phyloP scores from a whole-genome alignment of 2,888 invertebrate genomes.

The Drosophila testacea region DNA sequence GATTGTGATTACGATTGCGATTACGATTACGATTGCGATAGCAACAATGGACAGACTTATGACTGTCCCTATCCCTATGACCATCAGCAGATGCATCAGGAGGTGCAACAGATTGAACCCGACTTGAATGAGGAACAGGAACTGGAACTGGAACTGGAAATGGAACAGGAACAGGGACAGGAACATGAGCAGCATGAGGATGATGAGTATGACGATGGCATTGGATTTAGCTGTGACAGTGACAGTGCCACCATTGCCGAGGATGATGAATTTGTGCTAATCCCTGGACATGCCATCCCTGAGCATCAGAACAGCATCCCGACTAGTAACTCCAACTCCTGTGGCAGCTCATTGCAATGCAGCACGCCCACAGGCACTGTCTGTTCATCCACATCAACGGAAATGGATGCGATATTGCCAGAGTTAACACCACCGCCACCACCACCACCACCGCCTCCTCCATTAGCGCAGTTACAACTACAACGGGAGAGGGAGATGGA shows the following conservation, averaged over 20 bases:
- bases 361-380: conserved; percentile 44
- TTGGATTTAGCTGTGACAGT: conserved; percentile 74
- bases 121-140: background rate
- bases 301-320: conserved; percentile 14
- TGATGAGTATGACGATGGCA: conserved; percentile 68
- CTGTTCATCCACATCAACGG: conserved; percentile 55
- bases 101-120: background rate
- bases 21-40: conserved; percentile 52
- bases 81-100: conserved; percentile 11
- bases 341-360: conserved; percentile 59
- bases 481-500: background rate
- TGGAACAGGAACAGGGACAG: conserved; percentile 3
- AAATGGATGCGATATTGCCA: conserved; percentile 52
- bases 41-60: conserved; percentile 38
- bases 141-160: background rate
- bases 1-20: conserved; percentile 55
- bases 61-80: conserved; percentile 26
- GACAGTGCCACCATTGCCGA: conserved; percentile 61
- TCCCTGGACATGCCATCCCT: conserved; percentile 36
- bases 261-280: conserved; percentile 71
- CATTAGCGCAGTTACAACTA: conserved; percentile 19
- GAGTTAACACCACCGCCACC: conserved; percentile 60
- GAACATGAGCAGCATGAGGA: conserved; percentile 40
- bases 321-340: conserved; percentile 35
- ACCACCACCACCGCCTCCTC: conserved; percentile 47